phyloP scores from a whole-genome alignment of 2,888 invertebrate genomes.

The Spodoptera exigua region DNA sequence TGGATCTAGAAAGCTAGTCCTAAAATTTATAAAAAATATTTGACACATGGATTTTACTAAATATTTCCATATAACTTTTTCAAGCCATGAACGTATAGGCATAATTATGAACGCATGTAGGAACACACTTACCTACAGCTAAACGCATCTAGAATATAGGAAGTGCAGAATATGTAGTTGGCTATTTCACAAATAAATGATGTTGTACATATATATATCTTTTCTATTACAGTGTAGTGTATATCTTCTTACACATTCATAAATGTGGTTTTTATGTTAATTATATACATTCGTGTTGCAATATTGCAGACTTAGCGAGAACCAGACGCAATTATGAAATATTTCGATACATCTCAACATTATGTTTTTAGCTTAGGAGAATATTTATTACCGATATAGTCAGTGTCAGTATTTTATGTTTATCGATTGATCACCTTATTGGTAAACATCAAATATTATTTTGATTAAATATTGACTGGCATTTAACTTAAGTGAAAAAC shows the following conservation, averaged over 20 bases:
- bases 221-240: constrained; percentile 25
- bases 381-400: constrained; percentile 1
- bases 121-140: no score
- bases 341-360: constrained; percentile 14
- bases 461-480: no score
- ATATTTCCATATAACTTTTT: no score
- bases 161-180: background rate
- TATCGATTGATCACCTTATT: no score
- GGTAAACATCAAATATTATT: no score
- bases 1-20: no score
- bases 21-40: no score
- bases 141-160: background rate
- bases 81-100: no score
- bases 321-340: constrained; percentile 30
- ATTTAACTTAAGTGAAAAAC: no score
- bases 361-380: background rate
- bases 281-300: constrained; percentile 30
- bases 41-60: no score
- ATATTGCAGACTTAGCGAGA: constrained; percentile 25
- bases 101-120: no score
- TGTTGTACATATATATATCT: constrained; percentile 10
- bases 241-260: constrained; percentile 30
- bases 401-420: no score
- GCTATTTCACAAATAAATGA: constrained; percentile 18
- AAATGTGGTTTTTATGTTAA: constrained; percentile 46